Percentiles rank a stretch among this genome's conserved stretches.
Evolutionary conservation across 2,888 invertebrate species (phyloP).

Genomic region (Globia sparganii): DNA sequence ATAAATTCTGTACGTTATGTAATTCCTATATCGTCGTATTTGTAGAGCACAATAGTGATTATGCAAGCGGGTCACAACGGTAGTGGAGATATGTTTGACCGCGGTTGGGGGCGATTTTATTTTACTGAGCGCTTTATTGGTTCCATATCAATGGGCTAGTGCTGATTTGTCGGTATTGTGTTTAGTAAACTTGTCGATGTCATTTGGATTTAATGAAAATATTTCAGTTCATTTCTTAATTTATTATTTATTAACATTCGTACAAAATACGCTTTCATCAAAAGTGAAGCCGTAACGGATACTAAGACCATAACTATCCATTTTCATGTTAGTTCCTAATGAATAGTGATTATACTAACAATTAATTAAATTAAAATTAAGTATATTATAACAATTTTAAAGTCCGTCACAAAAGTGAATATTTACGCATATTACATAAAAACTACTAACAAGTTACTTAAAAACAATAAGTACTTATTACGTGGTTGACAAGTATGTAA

Average conservation of each 20-base stretch:
- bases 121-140: slow-evolving; percentile 82
- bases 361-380: neutral
- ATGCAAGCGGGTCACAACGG: slow-evolving; percentile 82
- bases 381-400: neutral
- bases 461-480: neutral
- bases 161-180: slow-evolving; percentile 23
- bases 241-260: neutral
- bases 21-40: slow-evolving; percentile 33
- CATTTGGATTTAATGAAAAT: neutral
- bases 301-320: neutral
- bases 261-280: neutral
- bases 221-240: neutral
- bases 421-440: neutral
- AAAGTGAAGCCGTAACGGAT: neutral
- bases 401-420: neutral
- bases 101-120: slow-evolving; percentile 79
- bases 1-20: neutral
- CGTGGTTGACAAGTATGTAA: neutral
- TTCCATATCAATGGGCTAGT: slow-evolving; percentile 73
- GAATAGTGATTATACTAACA: neutral
- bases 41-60: slow-evolving; percentile 71
- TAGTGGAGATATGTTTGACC: slow-evolving; percentile 86
- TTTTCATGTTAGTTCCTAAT: neutral
- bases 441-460: neutral
- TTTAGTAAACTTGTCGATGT: slow-evolving; percentile 37